A percentile compares a stretch with the other conserved stretches of the same genome.
phyloP scores from a whole-genome alignment of 2,113 vertebrate species.

The Gnathonemus echidnorhynchus region DNA sequence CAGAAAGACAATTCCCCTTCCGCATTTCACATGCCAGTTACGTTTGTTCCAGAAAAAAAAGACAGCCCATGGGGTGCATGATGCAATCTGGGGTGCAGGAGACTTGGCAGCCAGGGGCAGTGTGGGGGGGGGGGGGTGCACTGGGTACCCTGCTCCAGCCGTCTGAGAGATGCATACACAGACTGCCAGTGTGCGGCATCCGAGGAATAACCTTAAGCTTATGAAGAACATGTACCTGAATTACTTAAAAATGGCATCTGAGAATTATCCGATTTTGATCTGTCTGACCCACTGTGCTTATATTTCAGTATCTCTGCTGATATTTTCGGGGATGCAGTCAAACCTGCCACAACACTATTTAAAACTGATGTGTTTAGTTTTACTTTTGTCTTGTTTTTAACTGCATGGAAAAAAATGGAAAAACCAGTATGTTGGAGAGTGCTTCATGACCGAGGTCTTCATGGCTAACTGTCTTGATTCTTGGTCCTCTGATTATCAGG shows the following conservation, averaged over 20 bases:
- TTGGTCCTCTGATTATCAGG: background rate
- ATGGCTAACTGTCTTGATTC: background rate
- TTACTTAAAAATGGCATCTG: background rate
- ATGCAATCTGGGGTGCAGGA: background rate
- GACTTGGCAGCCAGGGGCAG: background rate
- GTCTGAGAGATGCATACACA: background rate
- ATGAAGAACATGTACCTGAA: background rate
- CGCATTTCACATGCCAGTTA: background rate
- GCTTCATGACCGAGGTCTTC: background rate
- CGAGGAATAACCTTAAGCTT: background rate
- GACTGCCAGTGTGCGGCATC: background rate
- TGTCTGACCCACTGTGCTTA: background rate
- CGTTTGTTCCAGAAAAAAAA: background rate
- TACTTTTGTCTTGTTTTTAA: background rate
- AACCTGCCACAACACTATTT: background rate
- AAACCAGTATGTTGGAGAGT: background rate
- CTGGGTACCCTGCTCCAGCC: too few relatives aligned
- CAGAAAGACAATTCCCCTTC: conserved; percentile 5
- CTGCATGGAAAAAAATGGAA: background rate
- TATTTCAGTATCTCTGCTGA: background rate
- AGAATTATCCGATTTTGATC: background rate
- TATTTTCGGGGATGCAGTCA: background rate
- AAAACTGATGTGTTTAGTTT: background rate
- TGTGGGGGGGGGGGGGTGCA: too few relatives aligned
- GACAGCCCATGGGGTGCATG: conserved; percentile 1